Base-by-base conservation (phyloP, 2,888 invertebrate genomes). In the Leptopilina myrica region DNA sequence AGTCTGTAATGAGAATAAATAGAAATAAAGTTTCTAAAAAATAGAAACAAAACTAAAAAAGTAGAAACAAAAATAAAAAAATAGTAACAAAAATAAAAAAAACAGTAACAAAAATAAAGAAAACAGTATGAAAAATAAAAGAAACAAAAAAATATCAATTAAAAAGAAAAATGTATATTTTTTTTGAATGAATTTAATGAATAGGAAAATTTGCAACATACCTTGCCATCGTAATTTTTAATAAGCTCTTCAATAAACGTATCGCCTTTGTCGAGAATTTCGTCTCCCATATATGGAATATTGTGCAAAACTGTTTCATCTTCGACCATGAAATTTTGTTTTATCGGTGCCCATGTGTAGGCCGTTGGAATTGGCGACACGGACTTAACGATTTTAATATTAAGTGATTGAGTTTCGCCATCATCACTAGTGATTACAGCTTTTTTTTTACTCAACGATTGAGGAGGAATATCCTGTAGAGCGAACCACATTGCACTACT, bases 271-370 rank as follows among this genome's bases (percentile, higher is more conserved):
- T 99, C 98, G 73, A 98, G 93, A 79, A 98, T 96, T 90, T 99
- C 98, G 90, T 99, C 99, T 0, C 98, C 99, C 98, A 99, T 98
- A 90, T 99, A 99, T 0, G 99, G 99, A 89, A 99, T 99, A 92
- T 99, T 99, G 92, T 99, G 98, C 11, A 99, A 93, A 20, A 98
- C 98, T 0, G 98, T 98, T 93, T 99, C 99, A 92, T 99, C 99
- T 91, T 99, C 98, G 0, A 98, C 98, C 97, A 98, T 97, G 87
- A 98, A 98, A 92, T 99, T 99, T 90, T 98, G 98, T 90, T 98
- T 98, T 8, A 98, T 96, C 0, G 98, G 98, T 0, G 98, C 98
- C 99, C 99, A 99, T 0, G 97, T 98, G 90, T 98, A 98, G 98
- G 99, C 99, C 0, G 97, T 98, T 0, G 98, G 99, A 82, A 98